Evolutionary conservation across 2,888 invertebrate genomes (phyloP).

Genomic region (Agonopterix subpropinquella): DNA sequence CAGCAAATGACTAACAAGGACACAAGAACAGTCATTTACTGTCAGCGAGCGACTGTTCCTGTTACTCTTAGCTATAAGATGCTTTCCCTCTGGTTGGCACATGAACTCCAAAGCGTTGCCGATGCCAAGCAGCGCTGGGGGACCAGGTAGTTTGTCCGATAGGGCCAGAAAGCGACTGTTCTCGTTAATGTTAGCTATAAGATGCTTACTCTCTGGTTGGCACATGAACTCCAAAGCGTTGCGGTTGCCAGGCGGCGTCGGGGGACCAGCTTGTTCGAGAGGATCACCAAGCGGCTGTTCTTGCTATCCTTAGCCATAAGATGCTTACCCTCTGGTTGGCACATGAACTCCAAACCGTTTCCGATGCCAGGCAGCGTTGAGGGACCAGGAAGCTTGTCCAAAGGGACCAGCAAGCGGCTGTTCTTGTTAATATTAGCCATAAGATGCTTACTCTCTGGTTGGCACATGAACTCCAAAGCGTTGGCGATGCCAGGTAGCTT

Average conservation of each 20-base stretch:
- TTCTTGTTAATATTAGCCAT: not conserved
- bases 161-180: not conserved
- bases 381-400: slow-evolving; percentile 39
- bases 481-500: slow-evolving; percentile 47
- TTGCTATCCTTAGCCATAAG: not conserved
- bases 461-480: slow-evolving; percentile 39
- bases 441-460: slow-evolving; percentile 36
- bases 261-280: slow-evolving; percentile 34
- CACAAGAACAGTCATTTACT: too few species aligned
- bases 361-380: slow-evolving; percentile 42
- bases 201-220: slow-evolving; percentile 37
- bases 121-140: not conserved
- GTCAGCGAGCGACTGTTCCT: slow-evolving; percentile 31
- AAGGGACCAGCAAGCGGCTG: slow-evolving; percentile 40
- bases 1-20: slow-evolving; percentile 20
- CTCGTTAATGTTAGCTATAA: too few species aligned
- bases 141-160: not conserved
- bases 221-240: slow-evolving; percentile 46
- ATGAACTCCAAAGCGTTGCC: not conserved
- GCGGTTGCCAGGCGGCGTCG: slow-evolving; percentile 41
- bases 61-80: not conserved
- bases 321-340: slow-evolving; percentile 40
- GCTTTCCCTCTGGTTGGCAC: not conserved
- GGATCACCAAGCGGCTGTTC: not conserved
- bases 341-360: slow-evolving; percentile 44